A percentile compares a stretch with the other conserved stretches of the same genome.
Evolutionary conservation across 2,113 vertebrate species (phyloP).

Genomic region (Trematocara stigmaticum): DNA sequence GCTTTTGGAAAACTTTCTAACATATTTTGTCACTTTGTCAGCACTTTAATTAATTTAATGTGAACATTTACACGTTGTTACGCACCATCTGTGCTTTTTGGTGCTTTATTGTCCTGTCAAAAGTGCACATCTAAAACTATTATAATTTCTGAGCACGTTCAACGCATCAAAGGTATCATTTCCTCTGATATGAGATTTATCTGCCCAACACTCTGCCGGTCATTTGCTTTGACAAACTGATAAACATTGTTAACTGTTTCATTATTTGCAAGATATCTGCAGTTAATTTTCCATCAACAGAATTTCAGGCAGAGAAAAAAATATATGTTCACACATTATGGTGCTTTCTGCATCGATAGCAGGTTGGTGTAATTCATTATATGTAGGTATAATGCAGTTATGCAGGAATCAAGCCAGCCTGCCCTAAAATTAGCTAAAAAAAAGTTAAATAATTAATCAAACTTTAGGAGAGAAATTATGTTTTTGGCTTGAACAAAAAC

Average conservation of each 20-base stretch:
- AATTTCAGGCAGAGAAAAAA: not conserved
- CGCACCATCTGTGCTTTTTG: not conserved
- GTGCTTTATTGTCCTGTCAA: not conserved
- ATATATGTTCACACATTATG: not conserved
- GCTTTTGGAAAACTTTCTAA: not conserved
- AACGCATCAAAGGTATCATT: not conserved
- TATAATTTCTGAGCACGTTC: not conserved
- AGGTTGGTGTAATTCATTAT: not conserved
- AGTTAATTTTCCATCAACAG: not conserved
- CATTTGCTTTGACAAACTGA: not conserved
- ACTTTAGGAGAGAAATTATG: conserved; percentile 3
- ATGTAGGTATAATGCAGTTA: not conserved
- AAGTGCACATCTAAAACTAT: not conserved
- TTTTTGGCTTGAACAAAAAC: not conserved
- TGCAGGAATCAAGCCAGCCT: not conserved
- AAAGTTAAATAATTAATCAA: conserved; percentile 5
- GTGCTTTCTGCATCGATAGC: not conserved
- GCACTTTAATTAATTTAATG: not conserved
- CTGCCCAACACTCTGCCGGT: not conserved
- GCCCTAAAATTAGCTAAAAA: not conserved
- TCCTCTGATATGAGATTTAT: not conserved
- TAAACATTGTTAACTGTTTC: not conserved
- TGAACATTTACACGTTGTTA: not conserved
- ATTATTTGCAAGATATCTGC: not conserved
- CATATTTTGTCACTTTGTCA: not conserved